Evolutionary conservation across 2,113 vertebrate genomes (phyloP), one percentile per base, ranked within the genome.

Genomic region (Callithrix jacchus): DNA sequence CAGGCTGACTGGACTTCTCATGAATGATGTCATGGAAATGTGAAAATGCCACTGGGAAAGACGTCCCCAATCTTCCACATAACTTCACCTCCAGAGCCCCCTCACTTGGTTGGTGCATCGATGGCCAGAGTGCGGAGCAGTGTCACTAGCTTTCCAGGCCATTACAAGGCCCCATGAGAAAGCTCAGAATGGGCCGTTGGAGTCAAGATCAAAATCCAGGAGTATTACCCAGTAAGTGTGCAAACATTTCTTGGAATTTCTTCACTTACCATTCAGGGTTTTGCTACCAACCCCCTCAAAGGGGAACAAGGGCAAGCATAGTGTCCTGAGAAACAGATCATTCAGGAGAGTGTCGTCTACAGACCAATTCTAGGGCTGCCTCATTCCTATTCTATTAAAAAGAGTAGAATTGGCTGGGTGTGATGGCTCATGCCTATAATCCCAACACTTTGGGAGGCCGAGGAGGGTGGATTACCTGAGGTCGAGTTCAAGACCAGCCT

Each of bases 101-200:
- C 52, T 21, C 35, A 21, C 23, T 18, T 3, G 18, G 49, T 10
- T 42, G 58, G 32, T 1, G 0, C 17, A 1, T 13, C 1, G 0
- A 20, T 0, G 18, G 13, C 49, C 18, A 23, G 32, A 49, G 77
- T 0, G 45, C 73, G 61, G 23, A 47, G 49, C 30, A 9, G 47
- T 61, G 49, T 32, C 5, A 6, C 6, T 16, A 4, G 20, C 56
- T 88, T 81, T 35, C 35, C 2, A 30, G 92, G 73, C 66, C 54
- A 49, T 18, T 21, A 47, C 3, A 25, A 30, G 37, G 64, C 27
- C 42, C 47, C 66, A 11, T 21, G 2, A 40, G n/a, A 68, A 73
- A 66, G 79, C 47, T 54, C 54, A 49, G 58, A 52, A 30, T 9
- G 40, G 9, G 32, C 45, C 27, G 5, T 0, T 17, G 18, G 71